These are phyloP conservation scores for Watsonalla cultraria DNA, from an alignment of 2,888 invertebrate species.

Conservation along the genomic window DNA sequence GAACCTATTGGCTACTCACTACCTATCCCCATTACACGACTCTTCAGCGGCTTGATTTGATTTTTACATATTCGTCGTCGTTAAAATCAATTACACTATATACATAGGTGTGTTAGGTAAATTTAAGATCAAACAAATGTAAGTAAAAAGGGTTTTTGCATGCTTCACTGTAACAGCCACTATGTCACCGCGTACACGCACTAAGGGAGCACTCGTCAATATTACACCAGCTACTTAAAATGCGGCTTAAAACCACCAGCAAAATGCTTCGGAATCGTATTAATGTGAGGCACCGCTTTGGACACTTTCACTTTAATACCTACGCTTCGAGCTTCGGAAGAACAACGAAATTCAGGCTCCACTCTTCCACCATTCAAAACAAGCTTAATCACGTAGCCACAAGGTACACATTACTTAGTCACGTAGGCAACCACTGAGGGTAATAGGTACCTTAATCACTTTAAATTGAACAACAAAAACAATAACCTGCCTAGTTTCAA, in stretches of 20 bases:
- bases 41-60: no score
- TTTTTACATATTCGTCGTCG: no score
- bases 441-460: no score
- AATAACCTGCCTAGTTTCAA: no score
- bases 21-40: no score
- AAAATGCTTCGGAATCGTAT: not conserved
- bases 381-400: not conserved
- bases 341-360: not conserved
- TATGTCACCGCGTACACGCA: constrained; percentile 37
- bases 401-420: not conserved
- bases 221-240: not conserved
- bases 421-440: no score
- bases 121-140: not conserved
- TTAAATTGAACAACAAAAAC: no score
- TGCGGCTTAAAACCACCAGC: no score
- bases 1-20: constrained; percentile 11
- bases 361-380: not conserved
- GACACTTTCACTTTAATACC: constrained; percentile 3
- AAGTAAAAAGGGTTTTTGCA: constrained; percentile 2
- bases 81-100: no score
- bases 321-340: no score
- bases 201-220: constrained; percentile 7
- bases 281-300: not conserved
- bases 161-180: constrained; percentile 38
- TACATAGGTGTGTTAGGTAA: no score